Conservation (phyloP, 2,797 vertebrate genomes). For the Acanthornis magna region DNA sequence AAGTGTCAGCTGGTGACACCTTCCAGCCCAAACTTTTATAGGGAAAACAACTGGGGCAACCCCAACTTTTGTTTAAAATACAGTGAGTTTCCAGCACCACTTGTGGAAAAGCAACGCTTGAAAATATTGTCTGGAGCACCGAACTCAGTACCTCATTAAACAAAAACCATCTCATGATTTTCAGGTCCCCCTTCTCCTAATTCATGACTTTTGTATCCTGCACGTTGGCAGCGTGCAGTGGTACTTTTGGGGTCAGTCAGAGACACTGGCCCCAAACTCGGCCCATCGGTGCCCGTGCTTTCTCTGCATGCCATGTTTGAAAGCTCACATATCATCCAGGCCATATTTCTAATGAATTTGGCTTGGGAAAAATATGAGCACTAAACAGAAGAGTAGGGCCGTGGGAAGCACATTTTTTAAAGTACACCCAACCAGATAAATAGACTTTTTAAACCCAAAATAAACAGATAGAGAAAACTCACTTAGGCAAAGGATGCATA, state of each 20-base stretch:
- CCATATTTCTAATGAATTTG: constrained; percentile 44
- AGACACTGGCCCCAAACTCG: not conserved
- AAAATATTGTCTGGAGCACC: not conserved
- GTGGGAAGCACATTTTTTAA: constrained; percentile 33
- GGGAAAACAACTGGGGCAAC: not conserved
- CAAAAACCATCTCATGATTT: not conserved
- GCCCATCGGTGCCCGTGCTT: not conserved
- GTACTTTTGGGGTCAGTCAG: not conserved
- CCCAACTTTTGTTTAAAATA: not conserved
- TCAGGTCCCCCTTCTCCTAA: not conserved
- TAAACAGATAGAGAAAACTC: constrained; percentile 56
- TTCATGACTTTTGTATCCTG: not conserved
- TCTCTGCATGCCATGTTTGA: not conserved
- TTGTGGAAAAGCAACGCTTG: not conserved
- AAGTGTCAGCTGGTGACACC: not conserved
- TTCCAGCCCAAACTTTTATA: not conserved
- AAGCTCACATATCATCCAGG: constrained; percentile 34
- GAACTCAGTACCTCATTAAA: not conserved
- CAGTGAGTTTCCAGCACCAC: not conserved
- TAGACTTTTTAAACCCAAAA: constrained; percentile 45
- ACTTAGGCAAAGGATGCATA: constrained; percentile 58
- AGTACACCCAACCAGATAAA: constrained; percentile 39
- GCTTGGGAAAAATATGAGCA: constrained; percentile 16
- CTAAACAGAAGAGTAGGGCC: constrained; percentile 1
- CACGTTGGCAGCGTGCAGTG: fast-evolving